Evolutionary conservation across 2,113 vertebrate genomes (phyloP).

Genomic region (Orcinus orca): DNA sequence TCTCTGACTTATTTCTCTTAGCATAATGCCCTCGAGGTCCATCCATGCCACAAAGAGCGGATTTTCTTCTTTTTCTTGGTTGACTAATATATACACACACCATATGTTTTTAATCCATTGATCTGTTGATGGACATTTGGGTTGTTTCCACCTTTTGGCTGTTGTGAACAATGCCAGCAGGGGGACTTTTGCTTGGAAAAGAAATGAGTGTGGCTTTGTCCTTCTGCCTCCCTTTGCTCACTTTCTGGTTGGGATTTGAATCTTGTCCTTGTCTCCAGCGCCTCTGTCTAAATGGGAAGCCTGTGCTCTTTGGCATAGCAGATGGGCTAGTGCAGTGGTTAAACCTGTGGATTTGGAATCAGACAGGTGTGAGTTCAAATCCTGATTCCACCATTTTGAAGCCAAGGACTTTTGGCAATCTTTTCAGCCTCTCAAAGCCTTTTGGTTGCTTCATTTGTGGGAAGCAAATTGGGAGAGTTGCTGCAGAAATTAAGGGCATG

Average conservation of each 20-base stretch:
- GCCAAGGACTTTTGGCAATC: neutral
- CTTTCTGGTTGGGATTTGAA: neutral
- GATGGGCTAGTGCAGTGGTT: neutral
- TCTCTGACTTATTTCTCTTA: too few relatives aligned
- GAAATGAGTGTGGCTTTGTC: neutral
- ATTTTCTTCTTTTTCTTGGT: too few relatives aligned
- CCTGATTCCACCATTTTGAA: neutral
- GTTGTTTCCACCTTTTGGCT: neutral
- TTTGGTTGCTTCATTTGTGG: neutral
- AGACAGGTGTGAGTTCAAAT: neutral
- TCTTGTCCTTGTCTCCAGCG: neutral
- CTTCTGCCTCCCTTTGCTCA: neutral
- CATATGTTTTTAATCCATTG: neutral
- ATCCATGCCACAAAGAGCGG: too few relatives aligned
- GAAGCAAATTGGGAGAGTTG: neutral
- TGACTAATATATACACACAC: too few relatives aligned
- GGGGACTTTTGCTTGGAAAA: neutral
- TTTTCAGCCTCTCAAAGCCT: neutral
- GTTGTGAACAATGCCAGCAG: neutral
- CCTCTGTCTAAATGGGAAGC: neutral
- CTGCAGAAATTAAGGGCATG: neutral
- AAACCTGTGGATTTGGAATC: neutral
- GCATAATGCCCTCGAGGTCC: too few relatives aligned
- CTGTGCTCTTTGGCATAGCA: neutral
- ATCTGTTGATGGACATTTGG: neutral